These are phyloP conservation scores for Sebastes oblongus DNA, from an alignment of 2,797 vertebrate genomes.

Conservation along the genomic window DNA sequence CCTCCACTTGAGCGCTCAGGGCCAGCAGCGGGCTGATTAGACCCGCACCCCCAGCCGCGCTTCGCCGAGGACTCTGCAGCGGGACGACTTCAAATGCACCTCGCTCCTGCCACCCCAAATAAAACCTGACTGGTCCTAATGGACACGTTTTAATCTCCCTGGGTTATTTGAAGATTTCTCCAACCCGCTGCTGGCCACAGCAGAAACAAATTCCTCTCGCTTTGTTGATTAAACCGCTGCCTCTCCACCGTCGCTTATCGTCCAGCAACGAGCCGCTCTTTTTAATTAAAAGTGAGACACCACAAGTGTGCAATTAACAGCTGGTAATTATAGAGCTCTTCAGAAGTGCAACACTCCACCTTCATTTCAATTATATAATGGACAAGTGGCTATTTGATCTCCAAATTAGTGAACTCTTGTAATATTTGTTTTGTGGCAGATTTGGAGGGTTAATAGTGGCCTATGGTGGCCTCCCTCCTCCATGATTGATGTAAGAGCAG, in stretches of 20 bases:
- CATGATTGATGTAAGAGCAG: constrained; percentile 90
- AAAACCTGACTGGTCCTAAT: constrained; percentile 98
- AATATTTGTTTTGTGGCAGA: constrained; percentile 98
- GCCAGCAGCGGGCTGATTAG: constrained; percentile 93
- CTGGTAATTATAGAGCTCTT: constrained; percentile 99
- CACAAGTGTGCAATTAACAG: constrained; percentile 99
- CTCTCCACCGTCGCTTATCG: constrained; percentile 96
- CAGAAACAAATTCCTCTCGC: constrained; percentile 95
- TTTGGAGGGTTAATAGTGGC: constrained; percentile 97
- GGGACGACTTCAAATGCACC: constrained; percentile 96
- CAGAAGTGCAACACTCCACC: constrained; percentile 96
- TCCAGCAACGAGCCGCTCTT: constrained; percentile 95
- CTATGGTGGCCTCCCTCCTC: constrained; percentile 90
- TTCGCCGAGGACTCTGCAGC: constrained; percentile 86
- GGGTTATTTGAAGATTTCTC: constrained; percentile 99
- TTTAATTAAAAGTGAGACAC: constrained; percentile 99
- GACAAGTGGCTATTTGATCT: constrained; percentile 99
- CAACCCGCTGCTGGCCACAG: constrained; percentile 89
- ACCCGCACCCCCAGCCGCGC: constrained; percentile 88
- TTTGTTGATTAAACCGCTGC: constrained; percentile 99
- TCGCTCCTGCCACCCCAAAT: constrained; percentile 90
- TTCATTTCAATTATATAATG: constrained; percentile 99
- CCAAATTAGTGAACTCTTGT: constrained; percentile 99
- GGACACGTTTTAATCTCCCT: constrained; percentile 99
- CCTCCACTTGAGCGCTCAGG: constrained; percentile 97